Evolutionary conservation across 1,140 invertebrate genomes (phyloP).

Genomic region (Drosophila triauraria): DNA sequence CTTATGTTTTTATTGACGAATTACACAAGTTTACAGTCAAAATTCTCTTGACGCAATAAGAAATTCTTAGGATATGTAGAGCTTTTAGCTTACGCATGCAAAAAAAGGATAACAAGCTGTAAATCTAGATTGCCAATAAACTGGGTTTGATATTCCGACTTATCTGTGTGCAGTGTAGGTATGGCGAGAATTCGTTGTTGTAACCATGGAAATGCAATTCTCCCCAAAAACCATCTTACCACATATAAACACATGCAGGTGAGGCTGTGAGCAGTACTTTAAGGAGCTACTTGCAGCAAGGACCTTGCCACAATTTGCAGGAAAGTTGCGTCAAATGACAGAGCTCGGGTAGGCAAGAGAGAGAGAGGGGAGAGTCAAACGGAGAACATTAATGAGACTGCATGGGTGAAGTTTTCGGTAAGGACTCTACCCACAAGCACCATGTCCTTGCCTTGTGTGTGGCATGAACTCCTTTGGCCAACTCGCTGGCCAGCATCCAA

Average conservation of each 20-base stretch:
- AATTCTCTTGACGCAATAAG: neutral
- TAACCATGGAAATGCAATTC: constrained; percentile 23
- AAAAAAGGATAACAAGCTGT: neutral
- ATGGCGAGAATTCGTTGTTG: neutral
- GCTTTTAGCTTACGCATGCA: too few relatives aligned
- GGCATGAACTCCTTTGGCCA: constrained; percentile 27
- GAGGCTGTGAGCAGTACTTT: constrained; percentile 25
- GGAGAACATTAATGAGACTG: constrained; percentile 47
- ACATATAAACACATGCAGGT: constrained; percentile 9
- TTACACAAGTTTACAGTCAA: neutral
- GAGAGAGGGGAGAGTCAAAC: neutral
- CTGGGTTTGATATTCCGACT: constrained; percentile 4
- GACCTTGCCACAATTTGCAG: constrained; percentile 47
- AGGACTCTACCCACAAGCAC: constrained; percentile 25
- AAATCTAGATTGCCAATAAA: constrained; percentile 22
- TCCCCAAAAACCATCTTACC: constrained; percentile 1
- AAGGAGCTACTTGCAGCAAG: constrained; percentile 46
- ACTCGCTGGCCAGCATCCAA: constrained; percentile 41
- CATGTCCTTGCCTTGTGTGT: constrained; percentile 14
- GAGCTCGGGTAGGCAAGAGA: neutral
- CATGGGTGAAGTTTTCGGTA: constrained; percentile 46
- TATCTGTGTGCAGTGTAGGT: neutral
- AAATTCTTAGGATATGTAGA: neutral
- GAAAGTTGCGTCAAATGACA: constrained; percentile 41
- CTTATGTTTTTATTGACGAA: neutral